These are phyloP conservation scores for Drosophila siamana DNA, from an alignment of 2,888 invertebrate genomes.

Conservation along the genomic window DNA sequence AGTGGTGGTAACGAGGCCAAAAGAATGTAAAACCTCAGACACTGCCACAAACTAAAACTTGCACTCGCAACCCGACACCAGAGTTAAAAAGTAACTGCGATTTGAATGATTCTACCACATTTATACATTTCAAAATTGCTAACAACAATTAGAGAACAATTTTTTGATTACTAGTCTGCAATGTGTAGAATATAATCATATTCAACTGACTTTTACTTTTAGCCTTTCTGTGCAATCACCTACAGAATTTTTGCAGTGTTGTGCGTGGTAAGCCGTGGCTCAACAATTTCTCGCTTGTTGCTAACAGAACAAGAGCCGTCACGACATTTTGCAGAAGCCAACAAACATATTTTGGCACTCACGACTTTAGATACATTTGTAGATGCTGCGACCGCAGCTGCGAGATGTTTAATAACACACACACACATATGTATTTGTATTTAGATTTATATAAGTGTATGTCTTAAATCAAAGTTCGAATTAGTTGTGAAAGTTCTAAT, in stretches of 20 bases:
- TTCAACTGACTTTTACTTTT: too few relatives aligned
- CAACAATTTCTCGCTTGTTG: slow-evolving; percentile 65
- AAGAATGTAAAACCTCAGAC: slow-evolving; percentile 26
- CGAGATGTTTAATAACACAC: slow-evolving; percentile 30
- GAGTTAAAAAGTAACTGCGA: background rate
- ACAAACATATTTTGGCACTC: slow-evolving; percentile 53
- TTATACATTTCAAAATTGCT: too few relatives aligned
- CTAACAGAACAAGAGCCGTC: slow-evolving; percentile 49
- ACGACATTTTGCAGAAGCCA: slow-evolving; percentile 49
- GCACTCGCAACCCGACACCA: background rate
- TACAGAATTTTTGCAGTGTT: slow-evolving; percentile 42
- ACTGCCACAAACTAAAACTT: slow-evolving; percentile 42
- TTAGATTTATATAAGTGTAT: slow-evolving; percentile 12
- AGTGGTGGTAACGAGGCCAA: slow-evolving; percentile 22
- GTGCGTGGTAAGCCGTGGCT: slow-evolving; percentile 36
- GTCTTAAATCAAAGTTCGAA: slow-evolving; percentile 39
- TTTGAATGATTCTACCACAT: background rate
- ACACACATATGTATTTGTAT: slow-evolving; percentile 6
- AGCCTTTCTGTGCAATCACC: too few relatives aligned
- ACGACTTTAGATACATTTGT: slow-evolving; percentile 48
- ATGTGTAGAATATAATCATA: too few relatives aligned
- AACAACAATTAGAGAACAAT: too few relatives aligned
- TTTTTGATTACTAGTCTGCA: too few relatives aligned
- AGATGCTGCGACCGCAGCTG: slow-evolving; percentile 31
- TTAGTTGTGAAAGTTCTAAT: slow-evolving; percentile 20